Evolutionary conservation across 2,888 invertebrate genomes (phyloP).

Genomic region (Cordilura impudica): DNA sequence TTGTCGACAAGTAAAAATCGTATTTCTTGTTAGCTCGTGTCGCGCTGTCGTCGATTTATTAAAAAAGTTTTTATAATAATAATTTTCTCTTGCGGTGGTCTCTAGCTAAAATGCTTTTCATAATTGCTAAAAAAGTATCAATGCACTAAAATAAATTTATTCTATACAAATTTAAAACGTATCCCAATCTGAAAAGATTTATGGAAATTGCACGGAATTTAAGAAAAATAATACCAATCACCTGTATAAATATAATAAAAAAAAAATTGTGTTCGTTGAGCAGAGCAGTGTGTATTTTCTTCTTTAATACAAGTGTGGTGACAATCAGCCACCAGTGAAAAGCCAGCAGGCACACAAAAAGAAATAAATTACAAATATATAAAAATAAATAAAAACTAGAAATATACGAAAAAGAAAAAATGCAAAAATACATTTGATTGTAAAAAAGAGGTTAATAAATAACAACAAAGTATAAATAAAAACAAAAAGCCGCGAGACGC

Average conservation of each 20-base stretch:
- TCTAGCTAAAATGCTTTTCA: background rate
- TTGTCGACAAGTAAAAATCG: slow-evolving; percentile 58
- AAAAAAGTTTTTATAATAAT: slow-evolving; percentile 8
- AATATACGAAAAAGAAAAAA: slow-evolving; percentile 3
- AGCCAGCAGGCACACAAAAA: slow-evolving; percentile 15
- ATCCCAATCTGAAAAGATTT: background rate
- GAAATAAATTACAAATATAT: slow-evolving; percentile 13
- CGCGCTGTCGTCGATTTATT: slow-evolving; percentile 13
- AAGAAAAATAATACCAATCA: slow-evolving; percentile 36
- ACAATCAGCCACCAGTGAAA: slow-evolving; percentile 36
- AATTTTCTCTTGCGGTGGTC: background rate
- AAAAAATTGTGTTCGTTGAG: slow-evolving; percentile 10
- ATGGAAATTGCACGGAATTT: background rate
- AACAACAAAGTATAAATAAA: slow-evolving; percentile 4
- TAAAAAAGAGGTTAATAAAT: slow-evolving; percentile 1
- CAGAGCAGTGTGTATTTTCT: background rate
- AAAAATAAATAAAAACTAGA: slow-evolving; percentile 15
- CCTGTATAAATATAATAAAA: slow-evolving; percentile 37
- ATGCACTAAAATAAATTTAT: background rate
- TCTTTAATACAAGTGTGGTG: slow-evolving; percentile 37
- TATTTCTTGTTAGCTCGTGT: slow-evolving; percentile 10
- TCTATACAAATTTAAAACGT: background rate
- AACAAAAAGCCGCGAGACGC: slow-evolving; percentile 29
- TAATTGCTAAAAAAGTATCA: background rate
- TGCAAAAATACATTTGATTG: slow-evolving; percentile 4